Evolutionary conservation across 2,888 invertebrate species (phyloP), one percentile per base, ranked within the genome.

Genomic region (Odontocolon sp.): DNA sequence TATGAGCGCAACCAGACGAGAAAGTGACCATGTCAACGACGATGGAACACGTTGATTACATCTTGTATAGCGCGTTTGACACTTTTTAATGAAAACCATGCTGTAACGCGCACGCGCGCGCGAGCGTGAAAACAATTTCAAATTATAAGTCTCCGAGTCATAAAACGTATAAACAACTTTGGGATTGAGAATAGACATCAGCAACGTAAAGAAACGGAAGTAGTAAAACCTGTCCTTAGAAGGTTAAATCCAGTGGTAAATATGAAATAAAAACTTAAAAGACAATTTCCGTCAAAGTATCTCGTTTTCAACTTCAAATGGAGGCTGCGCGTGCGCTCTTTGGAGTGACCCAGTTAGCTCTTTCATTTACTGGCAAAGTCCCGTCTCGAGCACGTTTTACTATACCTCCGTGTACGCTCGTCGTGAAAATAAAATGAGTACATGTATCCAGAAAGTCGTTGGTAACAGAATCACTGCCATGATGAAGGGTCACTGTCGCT

Each of bases 31-130:
- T 9, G 28, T 6, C 52, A n/a, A 3, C 18, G 9, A 21, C 23
- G 31, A 23, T 75, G 78, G 67, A 72, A 79, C 69, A 78, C 73
- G 76, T 75, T 54, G 40, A 54, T 66, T n/a, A 21, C 50, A 54
- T 52, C 50, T 80, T 82, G n/a, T n/a, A n/a, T n/a, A 83, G 84
- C 84, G 80, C 77, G 84, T 80, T 14, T 28, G 11, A 42, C 31
- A 18, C 45, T 61, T 61, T 45, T 6, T 5, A 9, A 11, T 5
- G 33, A 63, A 63, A 63, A 23, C 47, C 21, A 21, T 31, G 23
- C 23, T 36, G n/a, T 36, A 36, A 11, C 63, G 47, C 47, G 33
- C 33, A 14, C 14, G 40, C n/a, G 11, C n/a, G 26, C 5, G 50
- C 50, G 14, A n/a, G 50, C 23, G 26, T 11, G 26, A n/a, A n/a